Evolutionary conservation across 2,888 invertebrate genomes (phyloP).

Genomic region (Galerucella nymphaeae): DNA sequence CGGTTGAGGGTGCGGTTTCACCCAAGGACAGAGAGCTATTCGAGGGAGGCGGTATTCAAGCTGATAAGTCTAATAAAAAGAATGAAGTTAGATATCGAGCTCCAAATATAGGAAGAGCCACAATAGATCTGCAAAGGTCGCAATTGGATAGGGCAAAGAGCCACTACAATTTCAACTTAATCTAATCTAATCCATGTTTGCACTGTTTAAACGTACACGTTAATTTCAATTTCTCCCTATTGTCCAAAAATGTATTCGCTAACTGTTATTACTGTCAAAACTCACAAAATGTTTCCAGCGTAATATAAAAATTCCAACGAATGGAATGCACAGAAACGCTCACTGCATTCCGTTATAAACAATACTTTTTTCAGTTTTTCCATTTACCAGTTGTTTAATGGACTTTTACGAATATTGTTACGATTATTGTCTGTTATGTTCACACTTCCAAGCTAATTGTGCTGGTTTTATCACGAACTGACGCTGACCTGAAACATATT

Average conservation of each 20-base stretch:
- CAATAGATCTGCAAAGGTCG: too few species aligned
- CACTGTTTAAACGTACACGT: background rate
- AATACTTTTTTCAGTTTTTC: conserved; percentile 5
- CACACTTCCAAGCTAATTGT: conserved; percentile 25
- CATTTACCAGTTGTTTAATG: conserved; percentile 9
- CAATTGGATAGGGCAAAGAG: too few species aligned
- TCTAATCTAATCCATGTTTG: too few species aligned
- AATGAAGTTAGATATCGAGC: too few species aligned
- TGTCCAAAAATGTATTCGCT: background rate
- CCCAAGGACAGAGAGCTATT: too few species aligned
- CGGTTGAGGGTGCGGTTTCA: too few species aligned
- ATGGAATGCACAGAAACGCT: conserved; percentile 9
- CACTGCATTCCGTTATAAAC: conserved; percentile 12
- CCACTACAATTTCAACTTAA: too few species aligned
- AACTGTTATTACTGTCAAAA: background rate
- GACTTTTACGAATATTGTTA: conserved; percentile 28
- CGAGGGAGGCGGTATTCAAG: too few species aligned
- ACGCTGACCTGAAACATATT: conserved; percentile 8
- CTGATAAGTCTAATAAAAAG: too few species aligned
- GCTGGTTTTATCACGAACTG: conserved; percentile 23
- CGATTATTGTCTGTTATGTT: conserved; percentile 26
- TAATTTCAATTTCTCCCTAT: background rate
- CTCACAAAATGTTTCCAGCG: background rate
- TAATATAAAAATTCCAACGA: conserved; percentile 1
- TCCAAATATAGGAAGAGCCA: too few species aligned